These are phyloP conservation scores for Rhodophaea formosa DNA, from an alignment of 2,888 invertebrate species.

Conservation along the genomic window DNA sequence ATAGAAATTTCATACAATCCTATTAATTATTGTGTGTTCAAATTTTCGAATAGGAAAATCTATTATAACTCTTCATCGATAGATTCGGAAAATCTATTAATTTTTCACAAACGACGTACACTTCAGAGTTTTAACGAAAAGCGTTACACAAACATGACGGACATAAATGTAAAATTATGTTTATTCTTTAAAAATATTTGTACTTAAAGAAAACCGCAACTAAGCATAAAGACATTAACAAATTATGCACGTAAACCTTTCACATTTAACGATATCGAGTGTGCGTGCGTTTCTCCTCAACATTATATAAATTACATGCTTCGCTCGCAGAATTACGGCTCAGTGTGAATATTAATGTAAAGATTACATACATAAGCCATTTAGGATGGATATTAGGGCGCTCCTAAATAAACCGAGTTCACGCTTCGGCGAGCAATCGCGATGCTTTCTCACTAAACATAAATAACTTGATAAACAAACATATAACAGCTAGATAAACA, in stretches of 20 bases:
- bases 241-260: conserved; percentile 16
- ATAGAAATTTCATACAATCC: no score
- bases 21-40: no score
- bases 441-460: conserved; percentile 30
- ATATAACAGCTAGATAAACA: conserved; percentile 54
- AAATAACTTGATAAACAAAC: conserved; percentile 58
- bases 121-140: no score
- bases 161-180: no score
- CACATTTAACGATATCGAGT: conserved; percentile 30
- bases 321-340: conserved; percentile 33
- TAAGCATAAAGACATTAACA: conserved; percentile 19
- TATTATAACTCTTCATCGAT: no score
- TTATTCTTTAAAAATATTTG: neutral
- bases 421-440: conserved; percentile 28
- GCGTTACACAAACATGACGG: no score
- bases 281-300: conserved; percentile 24
- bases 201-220: neutral
- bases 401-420: conserved; percentile 35
- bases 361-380: conserved; percentile 35
- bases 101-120: no score
- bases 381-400: conserved; percentile 25
- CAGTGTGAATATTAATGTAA: conserved; percentile 37
- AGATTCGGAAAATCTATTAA: no score
- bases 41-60: no score
- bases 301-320: conserved; percentile 36